Evolutionary conservation across 2,888 invertebrate species (phyloP).

Genomic region (Polymixis lichenea): DNA sequence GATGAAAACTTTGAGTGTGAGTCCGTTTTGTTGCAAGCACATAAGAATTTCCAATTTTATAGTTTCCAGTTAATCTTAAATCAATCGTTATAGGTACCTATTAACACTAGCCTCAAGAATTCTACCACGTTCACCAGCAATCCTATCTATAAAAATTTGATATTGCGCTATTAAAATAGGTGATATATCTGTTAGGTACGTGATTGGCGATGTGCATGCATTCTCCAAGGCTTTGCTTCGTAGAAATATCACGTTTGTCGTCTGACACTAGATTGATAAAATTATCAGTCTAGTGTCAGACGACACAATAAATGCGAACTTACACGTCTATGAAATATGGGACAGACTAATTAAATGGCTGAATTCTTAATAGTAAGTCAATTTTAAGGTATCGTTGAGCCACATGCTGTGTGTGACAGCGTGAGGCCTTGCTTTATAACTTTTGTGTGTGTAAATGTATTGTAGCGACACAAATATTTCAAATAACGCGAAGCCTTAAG

Average conservation of each 20-base stretch:
- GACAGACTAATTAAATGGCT: not conserved
- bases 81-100: not conserved
- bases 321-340: conserved; percentile 9
- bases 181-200: conserved; percentile 36
- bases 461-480: no score
- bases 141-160: conserved; percentile 3
- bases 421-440: not conserved
- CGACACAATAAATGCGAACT: conserved; percentile 30
- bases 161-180: conserved; percentile 11
- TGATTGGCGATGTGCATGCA: conserved; percentile 36
- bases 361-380: not conserved
- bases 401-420: no score
- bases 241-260: conserved; percentile 56
- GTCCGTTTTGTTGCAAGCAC: not conserved
- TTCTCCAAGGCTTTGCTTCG: conserved; percentile 40
- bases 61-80: not conserved
- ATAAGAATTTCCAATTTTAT: no score
- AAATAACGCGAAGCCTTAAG: no score
- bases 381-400: no score
- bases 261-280: conserved; percentile 47
- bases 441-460: no score
- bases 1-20: no score
- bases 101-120: conserved; percentile 9
- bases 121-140: conserved; percentile 14
- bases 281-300: no score